phyloP scores from a whole-genome alignment of 2,113 vertebrate species.

The Globicephala melas region DNA sequence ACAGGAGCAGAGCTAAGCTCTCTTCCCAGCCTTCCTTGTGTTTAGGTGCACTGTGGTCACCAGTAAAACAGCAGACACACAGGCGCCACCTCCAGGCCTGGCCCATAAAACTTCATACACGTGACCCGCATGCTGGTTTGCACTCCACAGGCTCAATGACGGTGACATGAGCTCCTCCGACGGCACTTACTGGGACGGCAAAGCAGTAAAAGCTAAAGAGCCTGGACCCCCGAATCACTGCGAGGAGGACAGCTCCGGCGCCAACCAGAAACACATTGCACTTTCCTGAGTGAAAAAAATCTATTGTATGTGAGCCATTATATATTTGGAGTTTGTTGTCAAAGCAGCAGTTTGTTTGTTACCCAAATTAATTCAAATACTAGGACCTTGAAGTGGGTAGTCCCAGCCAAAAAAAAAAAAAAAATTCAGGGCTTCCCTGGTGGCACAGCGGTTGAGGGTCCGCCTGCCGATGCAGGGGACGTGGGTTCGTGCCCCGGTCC shows the following conservation, averaged over 20 bases:
- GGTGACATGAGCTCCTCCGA: too few species aligned
- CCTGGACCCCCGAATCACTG: neutral
- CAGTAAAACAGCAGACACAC: neutral
- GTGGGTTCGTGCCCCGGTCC: too few species aligned
- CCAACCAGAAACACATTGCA: neutral
- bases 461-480: too few species aligned
- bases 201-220: neutral
- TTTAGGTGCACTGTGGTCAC: rapidly evolving
- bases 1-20: neutral
- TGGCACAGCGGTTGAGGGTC: too few species aligned
- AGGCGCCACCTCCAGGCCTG: too few species aligned
- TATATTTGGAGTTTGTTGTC: neutral
- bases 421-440: neutral
- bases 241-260: too few species aligned
- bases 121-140: rapidly evolving
- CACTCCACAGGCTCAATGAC: neutral
- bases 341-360: neutral
- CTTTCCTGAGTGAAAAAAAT: neutral
- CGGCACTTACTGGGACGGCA: neutral
- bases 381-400: neutral
- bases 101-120: neutral
- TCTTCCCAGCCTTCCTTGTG: neutral
- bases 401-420: too few species aligned
- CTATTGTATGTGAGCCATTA: neutral
- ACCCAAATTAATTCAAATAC: neutral